A percentile compares a stretch with the other conserved stretches of the same genome.
Conservation (phyloP, 2,113 vertebrate species). For the Climacteris rufus region DNA sequence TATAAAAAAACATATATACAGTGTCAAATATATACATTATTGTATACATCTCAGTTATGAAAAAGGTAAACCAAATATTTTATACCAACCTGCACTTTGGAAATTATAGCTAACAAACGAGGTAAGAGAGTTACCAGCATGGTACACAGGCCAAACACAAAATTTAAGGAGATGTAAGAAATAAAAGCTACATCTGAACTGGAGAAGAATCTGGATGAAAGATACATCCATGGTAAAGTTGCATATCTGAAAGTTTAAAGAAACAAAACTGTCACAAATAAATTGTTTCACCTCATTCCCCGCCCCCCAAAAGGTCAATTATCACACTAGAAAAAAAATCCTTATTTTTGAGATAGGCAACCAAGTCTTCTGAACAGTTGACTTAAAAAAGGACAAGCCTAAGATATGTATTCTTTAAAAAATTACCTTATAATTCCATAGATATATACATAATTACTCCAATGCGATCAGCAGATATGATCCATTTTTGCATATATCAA, state of each 20-base stretch:
- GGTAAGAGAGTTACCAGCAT: constrained; percentile 72
- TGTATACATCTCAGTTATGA: not conserved
- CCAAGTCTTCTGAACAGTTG: not conserved
- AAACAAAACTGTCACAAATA: not conserved
- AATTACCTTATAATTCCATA: not conserved
- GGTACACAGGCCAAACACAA: constrained; percentile 73
- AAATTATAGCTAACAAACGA: constrained; percentile 64
- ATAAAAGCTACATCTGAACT: constrained; percentile 73
- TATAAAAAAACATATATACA: not conserved
- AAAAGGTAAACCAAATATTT: not conserved
- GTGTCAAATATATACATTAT: fast-evolving
- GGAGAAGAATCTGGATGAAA: constrained; percentile 70
- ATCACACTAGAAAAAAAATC: not conserved
- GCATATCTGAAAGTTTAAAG: constrained; percentile 64
- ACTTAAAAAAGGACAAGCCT: not conserved
- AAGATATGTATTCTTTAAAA: not conserved
- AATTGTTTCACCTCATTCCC: not conserved
- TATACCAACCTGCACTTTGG: constrained; percentile 64
- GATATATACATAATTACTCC: not conserved
- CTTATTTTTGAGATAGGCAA: not conserved
- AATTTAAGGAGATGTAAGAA: constrained; percentile 71
- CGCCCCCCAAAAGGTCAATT: fast-evolving
- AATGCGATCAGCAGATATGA: not conserved
- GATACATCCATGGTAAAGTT: constrained; percentile 73
- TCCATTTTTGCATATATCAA: not conserved